phyloP scores from a whole-genome alignment of 2,113 vertebrate genomes.

The Oreotragus oreotragus region DNA sequence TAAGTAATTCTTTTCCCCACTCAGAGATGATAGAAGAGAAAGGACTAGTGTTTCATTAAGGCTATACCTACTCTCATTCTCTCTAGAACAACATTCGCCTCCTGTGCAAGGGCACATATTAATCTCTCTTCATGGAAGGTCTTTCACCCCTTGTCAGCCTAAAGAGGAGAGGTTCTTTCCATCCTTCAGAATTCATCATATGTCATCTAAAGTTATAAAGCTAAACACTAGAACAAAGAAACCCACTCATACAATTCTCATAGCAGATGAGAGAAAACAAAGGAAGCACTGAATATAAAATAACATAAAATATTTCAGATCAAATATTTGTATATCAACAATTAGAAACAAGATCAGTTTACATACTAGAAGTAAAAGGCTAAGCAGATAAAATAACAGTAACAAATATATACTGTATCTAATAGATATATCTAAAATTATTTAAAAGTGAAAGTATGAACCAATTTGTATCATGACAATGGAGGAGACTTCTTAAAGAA shows the following conservation, averaged over 20 bases:
- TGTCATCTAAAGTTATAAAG: slow-evolving; percentile 44
- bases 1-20: background rate
- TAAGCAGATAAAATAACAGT: background rate
- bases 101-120: background rate
- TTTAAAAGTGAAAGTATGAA: background rate
- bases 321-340: background rate
- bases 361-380: background rate
- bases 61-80: background rate
- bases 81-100: background rate
- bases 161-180: background rate
- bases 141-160: slow-evolving; percentile 32
- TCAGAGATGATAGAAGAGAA: background rate
- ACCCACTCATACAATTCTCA: background rate
- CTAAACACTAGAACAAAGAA: background rate
- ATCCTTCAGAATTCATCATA: slow-evolving; percentile 56
- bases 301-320: background rate
- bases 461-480: background rate
- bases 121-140: slow-evolving; percentile 9
- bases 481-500: background rate
- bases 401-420: background rate
- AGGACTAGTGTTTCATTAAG: slow-evolving; percentile 18
- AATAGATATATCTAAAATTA: background rate
- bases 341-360: background rate
- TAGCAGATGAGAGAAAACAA: background rate
- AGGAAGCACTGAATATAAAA: background rate